A percentile compares a stretch with the other conserved stretches of the same genome.
Conservation (phyloP, 1,140 invertebrate species). For the Drosophila watanabei region DNA sequence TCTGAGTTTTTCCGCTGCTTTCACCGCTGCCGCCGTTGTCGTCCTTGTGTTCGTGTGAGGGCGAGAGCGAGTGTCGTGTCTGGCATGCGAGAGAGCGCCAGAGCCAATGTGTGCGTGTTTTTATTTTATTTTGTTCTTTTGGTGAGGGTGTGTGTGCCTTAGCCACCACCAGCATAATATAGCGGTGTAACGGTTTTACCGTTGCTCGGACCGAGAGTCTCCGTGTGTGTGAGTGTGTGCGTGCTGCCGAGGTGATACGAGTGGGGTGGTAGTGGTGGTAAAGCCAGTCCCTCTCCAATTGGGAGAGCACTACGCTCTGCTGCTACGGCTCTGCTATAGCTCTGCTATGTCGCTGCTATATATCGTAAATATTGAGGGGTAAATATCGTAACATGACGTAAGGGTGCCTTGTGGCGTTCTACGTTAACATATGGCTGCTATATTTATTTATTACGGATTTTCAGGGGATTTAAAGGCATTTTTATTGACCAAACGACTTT, state of each 20-base stretch:
- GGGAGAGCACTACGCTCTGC: constrained; percentile 51
- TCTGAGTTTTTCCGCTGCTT: constrained; percentile 47
- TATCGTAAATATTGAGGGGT: constrained; percentile 55
- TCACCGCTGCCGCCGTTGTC: constrained; percentile 20
- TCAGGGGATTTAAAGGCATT: constrained; percentile 23
- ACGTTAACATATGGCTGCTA: constrained; percentile 27
- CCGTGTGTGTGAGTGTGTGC: constrained; percentile 55
- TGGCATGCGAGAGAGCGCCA: constrained; percentile 25
- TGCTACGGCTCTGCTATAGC: constrained; percentile 2
- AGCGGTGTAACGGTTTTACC: constrained; percentile 73
- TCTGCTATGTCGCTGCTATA: constrained; percentile 2
- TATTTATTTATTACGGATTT: constrained; percentile 10
- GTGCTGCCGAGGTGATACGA: constrained; percentile 54
- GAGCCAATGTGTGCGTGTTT: constrained; percentile 7
- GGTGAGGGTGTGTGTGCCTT: constrained; percentile 33
- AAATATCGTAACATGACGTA: constrained; percentile 62
- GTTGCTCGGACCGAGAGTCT: constrained; percentile 43
- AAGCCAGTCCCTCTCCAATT: constrained; percentile 59
- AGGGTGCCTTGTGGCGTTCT: constrained; percentile 21
- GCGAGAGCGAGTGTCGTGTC: constrained; percentile 12
- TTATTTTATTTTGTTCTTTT: not conserved
- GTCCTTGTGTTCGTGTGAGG: constrained; percentile 41
- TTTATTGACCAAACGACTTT: constrained; percentile 23
- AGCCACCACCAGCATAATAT: constrained; percentile 77
- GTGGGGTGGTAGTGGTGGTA: constrained; percentile 43